Evolutionary conservation across 2,797 vertebrate species (phyloP).

Genomic region (Rhodeus uyekii): DNA sequence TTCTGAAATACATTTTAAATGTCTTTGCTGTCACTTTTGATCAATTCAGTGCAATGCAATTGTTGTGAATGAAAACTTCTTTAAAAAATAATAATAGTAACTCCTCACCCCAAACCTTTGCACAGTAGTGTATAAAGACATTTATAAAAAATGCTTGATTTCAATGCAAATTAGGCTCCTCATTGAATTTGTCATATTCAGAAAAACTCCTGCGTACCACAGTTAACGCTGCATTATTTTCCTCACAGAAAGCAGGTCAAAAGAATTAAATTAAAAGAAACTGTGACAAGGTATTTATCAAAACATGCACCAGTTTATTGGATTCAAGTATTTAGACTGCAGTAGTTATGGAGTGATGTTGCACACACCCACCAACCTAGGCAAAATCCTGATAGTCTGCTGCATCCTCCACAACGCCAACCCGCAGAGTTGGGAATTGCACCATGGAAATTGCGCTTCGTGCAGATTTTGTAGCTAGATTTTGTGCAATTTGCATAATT

Average conservation of each 20-base stretch:
- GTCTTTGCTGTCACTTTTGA: neutral
- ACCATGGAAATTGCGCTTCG: neutral
- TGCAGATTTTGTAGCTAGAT: neutral
- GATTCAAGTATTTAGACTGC: neutral
- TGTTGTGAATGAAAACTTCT: neutral
- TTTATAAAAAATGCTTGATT: no score
- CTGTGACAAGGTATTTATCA: conserved; percentile 6
- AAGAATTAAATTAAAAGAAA: neutral
- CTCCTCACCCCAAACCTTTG: neutral
- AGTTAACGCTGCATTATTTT: neutral
- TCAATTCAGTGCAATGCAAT: neutral
- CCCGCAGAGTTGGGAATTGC: neutral
- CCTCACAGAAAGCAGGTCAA: neutral
- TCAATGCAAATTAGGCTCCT: neutral
- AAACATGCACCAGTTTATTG: neutral
- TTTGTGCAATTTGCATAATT: neutral
- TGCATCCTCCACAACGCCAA: neutral
- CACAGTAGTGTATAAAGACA: neutral
- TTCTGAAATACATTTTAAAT: neutral
- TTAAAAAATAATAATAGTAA: no score
- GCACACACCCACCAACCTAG: neutral
- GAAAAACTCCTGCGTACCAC: neutral
- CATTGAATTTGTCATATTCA: neutral
- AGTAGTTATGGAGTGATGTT: neutral
- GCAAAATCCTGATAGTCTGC: neutral